Base-by-base conservation (phyloP, 2,888 invertebrate species). In the Spisula solida region DNA sequence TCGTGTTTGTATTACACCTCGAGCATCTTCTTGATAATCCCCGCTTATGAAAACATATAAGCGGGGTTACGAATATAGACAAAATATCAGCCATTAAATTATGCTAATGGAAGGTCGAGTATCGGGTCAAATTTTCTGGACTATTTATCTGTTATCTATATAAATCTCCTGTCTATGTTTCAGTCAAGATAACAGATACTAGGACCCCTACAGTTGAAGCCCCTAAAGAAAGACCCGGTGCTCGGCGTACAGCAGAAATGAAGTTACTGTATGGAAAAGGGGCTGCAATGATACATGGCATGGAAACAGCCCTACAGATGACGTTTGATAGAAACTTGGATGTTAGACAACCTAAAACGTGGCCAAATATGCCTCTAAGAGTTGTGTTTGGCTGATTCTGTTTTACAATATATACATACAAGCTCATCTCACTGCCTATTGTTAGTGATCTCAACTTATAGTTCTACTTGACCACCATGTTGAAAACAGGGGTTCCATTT, bases 281-380 rank as follows among this genome's bases (percentile, higher is more conserved):
- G 20, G 97, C 98, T 95, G 97, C 97, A 34, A 97, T 97, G 95
- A 97, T 98, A 94, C 97, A 97, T 92, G 98, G 98, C 0, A 97
- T 98, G 97, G 98, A 98, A 97, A 98, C 98, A 91, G 97, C 98
- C 0, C 95, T 98, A 90, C 97, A 98, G 92, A 97, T 98, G 86
- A 97, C 97, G 78, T 98, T 97, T 96, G 97, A 98, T 89, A 96
- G 97, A 91, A 97, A 97, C 91, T 96, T 97, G 94, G 98, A 98
- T 94, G 97, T 97, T 89, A 96, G 97, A 4, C 97, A 98, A 92
- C 98, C 98, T 8, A 96, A 97, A 80, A 97, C 97, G 91, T 98
- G 98, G 98, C 98, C 98, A 0, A 97, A 97, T 94, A 97, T 98
- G 96, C 98, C 98, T 8, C 97, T 98, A 8, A 97, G 97, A 91